Conservation (phyloP, 1,140 invertebrate genomes). For the Acromyrmex heyeri region DNA sequence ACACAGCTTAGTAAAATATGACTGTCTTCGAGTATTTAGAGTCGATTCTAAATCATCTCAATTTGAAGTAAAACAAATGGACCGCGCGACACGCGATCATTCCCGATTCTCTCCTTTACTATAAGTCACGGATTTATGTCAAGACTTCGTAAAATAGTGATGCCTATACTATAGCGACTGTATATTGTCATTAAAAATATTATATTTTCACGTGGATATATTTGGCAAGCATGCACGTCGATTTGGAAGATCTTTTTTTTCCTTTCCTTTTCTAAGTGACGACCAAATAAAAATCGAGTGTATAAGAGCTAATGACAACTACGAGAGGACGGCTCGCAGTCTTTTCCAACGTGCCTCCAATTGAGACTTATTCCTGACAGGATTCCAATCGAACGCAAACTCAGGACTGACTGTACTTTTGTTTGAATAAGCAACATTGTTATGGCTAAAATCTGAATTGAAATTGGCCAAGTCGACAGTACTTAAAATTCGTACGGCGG, state of each 20-base stretch:
- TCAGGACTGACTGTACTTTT: constrained; percentile 54
- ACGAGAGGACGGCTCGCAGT: constrained; percentile 80
- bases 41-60: constrained; percentile 48
- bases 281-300: constrained; percentile 57
- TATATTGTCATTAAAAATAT: constrained; percentile 84
- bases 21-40: constrained; percentile 27
- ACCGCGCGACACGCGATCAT: constrained; percentile 36
- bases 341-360: constrained; percentile 78
- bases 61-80: constrained; percentile 47
- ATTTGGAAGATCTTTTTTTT: constrained; percentile 71
- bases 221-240: constrained; percentile 79
- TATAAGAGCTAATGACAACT: constrained; percentile 71
- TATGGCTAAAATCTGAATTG: constrained; percentile 53
- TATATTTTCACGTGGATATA: constrained; percentile 71
- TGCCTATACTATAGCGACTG: constrained; percentile 71
- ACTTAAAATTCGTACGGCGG: constrained; percentile 78
- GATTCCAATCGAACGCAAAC: constrained; percentile 69
- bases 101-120: constrained; percentile 14
- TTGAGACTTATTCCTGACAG: constrained; percentile 72
- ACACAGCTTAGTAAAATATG: constrained; percentile 45
- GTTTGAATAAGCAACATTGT: constrained; percentile 51
- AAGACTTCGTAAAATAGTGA: constrained; percentile 67
- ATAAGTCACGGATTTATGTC: constrained; percentile 54
- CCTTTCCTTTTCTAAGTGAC: constrained; percentile 36
- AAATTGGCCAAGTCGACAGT: constrained; percentile 69